These are phyloP conservation scores for Xiphophorus hellerii DNA, from an alignment of 2,113 vertebrate genomes.

Conservation along the genomic window DNA sequence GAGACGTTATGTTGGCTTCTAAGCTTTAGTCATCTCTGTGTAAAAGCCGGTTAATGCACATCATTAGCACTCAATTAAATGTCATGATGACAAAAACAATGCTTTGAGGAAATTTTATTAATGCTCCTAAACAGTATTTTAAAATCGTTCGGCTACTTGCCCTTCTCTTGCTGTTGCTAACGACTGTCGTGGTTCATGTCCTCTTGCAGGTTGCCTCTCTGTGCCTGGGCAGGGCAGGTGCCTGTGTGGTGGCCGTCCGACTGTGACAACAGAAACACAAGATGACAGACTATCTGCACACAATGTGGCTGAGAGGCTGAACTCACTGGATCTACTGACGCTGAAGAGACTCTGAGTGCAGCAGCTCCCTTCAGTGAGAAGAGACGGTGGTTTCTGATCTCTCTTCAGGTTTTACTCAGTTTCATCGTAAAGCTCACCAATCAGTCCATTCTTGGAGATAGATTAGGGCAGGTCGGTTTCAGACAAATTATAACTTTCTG, in stretches of 20 bases:
- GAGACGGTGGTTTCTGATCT: neutral
- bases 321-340: neutral
- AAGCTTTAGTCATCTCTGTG: neutral
- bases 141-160: neutral
- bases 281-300: neutral
- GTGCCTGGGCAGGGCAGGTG: slow-evolving; percentile 94
- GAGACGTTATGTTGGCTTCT: too few relatives aligned
- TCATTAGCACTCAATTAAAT: neutral
- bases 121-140: neutral
- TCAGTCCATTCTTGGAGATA: slow-evolving; percentile 5
- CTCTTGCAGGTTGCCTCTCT: slow-evolving; percentile 88
- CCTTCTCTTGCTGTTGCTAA: neutral
- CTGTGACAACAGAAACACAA: slow-evolving; percentile 72
- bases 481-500: slow-evolving; percentile 20
- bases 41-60: neutral
- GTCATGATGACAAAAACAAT: neutral
- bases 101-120: neutral
- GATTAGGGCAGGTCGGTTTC: slow-evolving; percentile 1
- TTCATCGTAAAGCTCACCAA: neutral
- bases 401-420: slow-evolving; percentile 21
- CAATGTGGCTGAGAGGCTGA: neutral
- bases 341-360: neutral
- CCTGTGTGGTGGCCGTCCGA: slow-evolving; percentile 94
- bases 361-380: neutral
- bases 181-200: neutral